phyloP scores from a whole-genome alignment of 2,888 invertebrate genomes.

The Chymomyza fuscimana region DNA sequence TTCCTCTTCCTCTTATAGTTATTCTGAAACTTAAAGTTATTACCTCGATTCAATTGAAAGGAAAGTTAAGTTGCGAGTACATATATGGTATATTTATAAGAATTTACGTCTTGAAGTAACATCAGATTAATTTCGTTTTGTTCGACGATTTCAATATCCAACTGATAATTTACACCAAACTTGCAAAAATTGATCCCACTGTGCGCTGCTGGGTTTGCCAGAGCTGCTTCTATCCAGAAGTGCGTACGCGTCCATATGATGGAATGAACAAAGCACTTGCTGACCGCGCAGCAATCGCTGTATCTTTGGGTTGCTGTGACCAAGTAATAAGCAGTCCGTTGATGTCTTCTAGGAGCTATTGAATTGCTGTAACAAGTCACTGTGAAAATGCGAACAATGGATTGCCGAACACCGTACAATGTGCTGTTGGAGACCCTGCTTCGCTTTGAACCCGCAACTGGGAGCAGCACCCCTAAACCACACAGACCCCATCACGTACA shows the following conservation, averaged over 20 bases:
- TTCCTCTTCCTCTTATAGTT: too few relatives aligned
- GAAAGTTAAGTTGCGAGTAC: too few relatives aligned
- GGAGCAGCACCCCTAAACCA: not conserved
- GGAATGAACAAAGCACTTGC: constrained; percentile 68
- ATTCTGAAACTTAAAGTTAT: too few relatives aligned
- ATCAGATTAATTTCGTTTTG: too few relatives aligned
- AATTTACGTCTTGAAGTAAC: too few relatives aligned
- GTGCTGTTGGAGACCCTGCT: not conserved
- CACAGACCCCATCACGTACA: constrained; percentile 41
- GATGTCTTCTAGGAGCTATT: constrained; percentile 51
- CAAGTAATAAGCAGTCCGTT: constrained; percentile 56
- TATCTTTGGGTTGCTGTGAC: not conserved
- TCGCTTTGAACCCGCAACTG: constrained; percentile 6
- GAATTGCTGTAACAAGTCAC: constrained; percentile 71
- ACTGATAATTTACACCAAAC: not conserved
- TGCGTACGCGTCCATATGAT: constrained; percentile 43
- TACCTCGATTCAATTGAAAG: too few relatives aligned
- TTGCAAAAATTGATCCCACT: not conserved
- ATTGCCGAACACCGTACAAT: too few relatives aligned
- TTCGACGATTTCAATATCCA: too few relatives aligned
- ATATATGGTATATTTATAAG: too few relatives aligned
- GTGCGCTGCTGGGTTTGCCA: constrained; percentile 7
- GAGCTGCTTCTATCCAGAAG: constrained; percentile 27
- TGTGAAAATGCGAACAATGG: constrained; percentile 63
- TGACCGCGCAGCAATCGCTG: constrained; percentile 64